Evolutionary conservation across 1,140 invertebrate genomes (phyloP), one percentile per base, ranked within the genome.

Genomic region (Microplitis demolitor): DNA sequence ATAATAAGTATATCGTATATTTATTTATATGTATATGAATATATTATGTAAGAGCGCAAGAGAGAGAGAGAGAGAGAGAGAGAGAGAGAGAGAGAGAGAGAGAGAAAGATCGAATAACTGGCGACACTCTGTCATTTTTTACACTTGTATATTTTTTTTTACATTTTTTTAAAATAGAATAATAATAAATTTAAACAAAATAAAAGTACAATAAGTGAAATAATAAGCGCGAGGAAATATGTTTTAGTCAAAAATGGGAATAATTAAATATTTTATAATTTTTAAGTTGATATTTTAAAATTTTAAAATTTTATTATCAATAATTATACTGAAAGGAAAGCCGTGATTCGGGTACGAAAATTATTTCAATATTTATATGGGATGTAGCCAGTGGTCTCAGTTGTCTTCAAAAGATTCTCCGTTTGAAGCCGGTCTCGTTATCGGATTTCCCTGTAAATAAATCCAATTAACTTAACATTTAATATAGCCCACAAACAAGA

Each of bases 371-470:
- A 3, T 51, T n/a, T 16, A 53, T 68, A 35, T 5, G 13, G n/a
- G 5, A 53, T 16, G 11, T 14, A 51, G n/a, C 45, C 66, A 54
- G 34, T 34, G 8, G 61, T 73, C 63, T 72, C 39, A 72, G 37
- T 80, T 79, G 34, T 79, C 77, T 9, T 79, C 74, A 39, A 74
- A 80, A 72, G 71, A 39, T 34, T 56, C 76, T 31, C 14, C 69
- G 37, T 74, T 37, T 53, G 54, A 54, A 3, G 8, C 67, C 11
- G 73, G 66, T 73, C 71, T 78, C 51, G 72, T 60, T 13, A 77
- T 16, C 13, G 56, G 24, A 31, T 67, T 66, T n/a, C 69, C 56
- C 80, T 81, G 78, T 64, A 81, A 45, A 81, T 72, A 79, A 34
- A 74, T 39, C 35, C 53, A 54, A 54, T 14, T 54, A 6, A 14